A percentile compares a stretch with the other conserved stretches of the same genome.
Conservation (phyloP, 2,113 vertebrate species). For the Montifringilla adamsi region DNA sequence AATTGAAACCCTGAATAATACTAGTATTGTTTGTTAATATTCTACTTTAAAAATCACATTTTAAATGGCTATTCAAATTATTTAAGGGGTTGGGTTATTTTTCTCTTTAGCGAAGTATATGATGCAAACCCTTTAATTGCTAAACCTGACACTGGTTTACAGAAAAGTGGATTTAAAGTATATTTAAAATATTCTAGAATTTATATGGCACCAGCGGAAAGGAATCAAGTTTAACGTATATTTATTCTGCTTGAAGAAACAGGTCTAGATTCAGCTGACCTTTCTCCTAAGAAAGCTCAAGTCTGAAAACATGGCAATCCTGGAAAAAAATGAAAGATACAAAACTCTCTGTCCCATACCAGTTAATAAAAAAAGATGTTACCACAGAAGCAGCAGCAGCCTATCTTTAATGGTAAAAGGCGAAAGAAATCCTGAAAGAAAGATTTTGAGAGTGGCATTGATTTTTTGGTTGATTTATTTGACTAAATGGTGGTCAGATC, state of each 20-base stretch:
- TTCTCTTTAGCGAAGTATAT: background rate
- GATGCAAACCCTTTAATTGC: background rate
- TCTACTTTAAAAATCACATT: background rate
- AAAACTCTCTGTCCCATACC: background rate
- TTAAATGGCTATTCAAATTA: background rate
- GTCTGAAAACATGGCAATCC: background rate
- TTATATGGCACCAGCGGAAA: background rate
- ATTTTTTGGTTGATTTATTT: background rate
- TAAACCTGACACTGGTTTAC: background rate
- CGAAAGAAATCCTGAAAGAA: background rate
- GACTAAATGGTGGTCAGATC: background rate
- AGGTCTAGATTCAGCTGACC: background rate
- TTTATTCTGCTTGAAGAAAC: background rate
- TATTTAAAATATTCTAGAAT: background rate
- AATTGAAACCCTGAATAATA: background rate
- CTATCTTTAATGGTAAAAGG: background rate
- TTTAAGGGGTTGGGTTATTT: rapidly evolving
- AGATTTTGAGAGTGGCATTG: background rate
- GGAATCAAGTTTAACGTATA: background rate
- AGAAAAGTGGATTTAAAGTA: background rate
- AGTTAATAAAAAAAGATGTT: background rate
- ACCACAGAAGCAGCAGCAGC: background rate
- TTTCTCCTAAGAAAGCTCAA: background rate
- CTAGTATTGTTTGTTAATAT: background rate
- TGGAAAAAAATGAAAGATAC: background rate